These are phyloP conservation scores for Gymnothorax reevesii DNA, from an alignment of 2,797 vertebrate genomes.

Conservation along the genomic window DNA sequence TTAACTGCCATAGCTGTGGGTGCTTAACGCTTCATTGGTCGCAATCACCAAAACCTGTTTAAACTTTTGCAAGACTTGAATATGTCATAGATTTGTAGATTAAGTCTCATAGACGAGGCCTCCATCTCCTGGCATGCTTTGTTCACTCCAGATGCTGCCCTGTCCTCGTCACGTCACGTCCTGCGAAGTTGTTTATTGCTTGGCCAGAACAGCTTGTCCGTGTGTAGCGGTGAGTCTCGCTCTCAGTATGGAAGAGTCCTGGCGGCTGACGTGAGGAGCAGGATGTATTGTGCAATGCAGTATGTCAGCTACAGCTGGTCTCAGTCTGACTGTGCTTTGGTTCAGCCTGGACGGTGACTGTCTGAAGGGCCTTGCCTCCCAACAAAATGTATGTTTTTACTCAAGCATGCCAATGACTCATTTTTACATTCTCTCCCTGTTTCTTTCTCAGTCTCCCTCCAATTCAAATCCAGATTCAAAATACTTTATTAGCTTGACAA, in stretches of 20 bases:
- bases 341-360: background rate
- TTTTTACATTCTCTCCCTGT: background rate
- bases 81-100: constrained; percentile 11
- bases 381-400: background rate
- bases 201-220: constrained; percentile 13
- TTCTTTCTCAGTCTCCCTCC: background rate
- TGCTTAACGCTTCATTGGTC: background rate
- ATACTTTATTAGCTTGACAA: too few relatives aligned
- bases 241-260: background rate
- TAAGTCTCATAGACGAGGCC: background rate
- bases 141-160: constrained; percentile 4
- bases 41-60: constrained; percentile 9
- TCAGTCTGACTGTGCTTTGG: background rate
- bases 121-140: background rate
- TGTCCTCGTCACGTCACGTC: background rate
- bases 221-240: background rate
- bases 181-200: background rate
- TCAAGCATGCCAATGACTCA: background rate
- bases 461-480: too few relatives aligned
- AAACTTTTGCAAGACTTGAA: constrained; percentile 2
- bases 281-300: background rate
- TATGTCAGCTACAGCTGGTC: background rate
- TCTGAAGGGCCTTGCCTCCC: background rate
- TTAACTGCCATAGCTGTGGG: background rate
- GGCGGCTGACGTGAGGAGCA: background rate